phyloP scores from a whole-genome alignment of 2,797 vertebrate genomes.

The Chelon labrosus region DNA sequence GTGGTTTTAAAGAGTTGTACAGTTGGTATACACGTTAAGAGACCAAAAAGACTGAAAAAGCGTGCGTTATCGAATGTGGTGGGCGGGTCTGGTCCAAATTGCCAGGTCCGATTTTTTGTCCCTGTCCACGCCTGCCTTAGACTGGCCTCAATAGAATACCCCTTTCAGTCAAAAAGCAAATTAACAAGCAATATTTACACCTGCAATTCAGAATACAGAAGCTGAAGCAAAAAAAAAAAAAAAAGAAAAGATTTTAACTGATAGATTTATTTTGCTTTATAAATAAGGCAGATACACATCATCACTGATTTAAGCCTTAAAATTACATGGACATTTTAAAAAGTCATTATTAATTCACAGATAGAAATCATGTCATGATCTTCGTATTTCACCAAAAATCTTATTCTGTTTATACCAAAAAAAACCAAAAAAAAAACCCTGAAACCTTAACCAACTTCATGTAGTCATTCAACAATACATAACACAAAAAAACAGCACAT shows the following conservation, averaged over 20 bases:
- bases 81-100: no score
- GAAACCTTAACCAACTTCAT: slow-evolving; percentile 46
- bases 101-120: no score
- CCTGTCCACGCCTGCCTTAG: no score
- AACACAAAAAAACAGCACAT: slow-evolving; percentile 23
- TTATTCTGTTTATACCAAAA: slow-evolving; percentile 66
- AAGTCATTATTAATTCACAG: slow-evolving; percentile 65
- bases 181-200: background rate
- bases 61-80: no score
- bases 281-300: slow-evolving; percentile 78
- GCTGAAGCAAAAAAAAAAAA: background rate
- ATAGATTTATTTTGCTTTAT: slow-evolving; percentile 70
- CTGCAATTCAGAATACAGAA: background rate
- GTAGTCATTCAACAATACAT: slow-evolving; percentile 44
- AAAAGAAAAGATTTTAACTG: slow-evolving; percentile 26
- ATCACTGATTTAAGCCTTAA: slow-evolving; percentile 72
- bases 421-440: slow-evolving; percentile 29
- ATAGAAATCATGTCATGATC: slow-evolving; percentile 65
- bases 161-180: background rate
- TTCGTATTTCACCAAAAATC: slow-evolving; percentile 66
- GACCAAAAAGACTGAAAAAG: no score
- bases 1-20: no score
- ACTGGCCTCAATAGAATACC: no score
- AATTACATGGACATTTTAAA: slow-evolving; percentile 55
- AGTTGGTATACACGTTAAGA: no score